These are phyloP conservation scores for Menura novaehollandiae DNA, from an alignment of 2,113 vertebrate species.

Conservation along the genomic window DNA sequence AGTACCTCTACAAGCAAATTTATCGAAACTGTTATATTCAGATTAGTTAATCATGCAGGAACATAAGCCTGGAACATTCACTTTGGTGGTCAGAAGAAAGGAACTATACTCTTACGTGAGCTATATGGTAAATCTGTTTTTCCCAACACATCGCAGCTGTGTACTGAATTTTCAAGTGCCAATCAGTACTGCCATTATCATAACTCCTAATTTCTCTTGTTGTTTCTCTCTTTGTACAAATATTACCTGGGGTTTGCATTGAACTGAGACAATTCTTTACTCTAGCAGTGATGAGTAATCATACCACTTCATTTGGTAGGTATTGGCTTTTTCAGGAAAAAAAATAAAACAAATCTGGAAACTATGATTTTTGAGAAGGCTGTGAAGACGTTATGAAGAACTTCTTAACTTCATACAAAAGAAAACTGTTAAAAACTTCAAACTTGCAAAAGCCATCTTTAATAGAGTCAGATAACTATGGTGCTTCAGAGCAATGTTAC, in stretches of 20 bases:
- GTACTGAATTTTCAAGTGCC: not conserved
- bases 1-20: not conserved
- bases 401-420: not conserved
- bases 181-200: not conserved
- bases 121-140: not conserved
- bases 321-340: not conserved
- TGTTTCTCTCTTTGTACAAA: not conserved
- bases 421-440: not conserved
- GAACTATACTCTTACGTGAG: not conserved
- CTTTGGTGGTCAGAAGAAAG: not conserved
- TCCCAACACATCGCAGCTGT: not conserved
- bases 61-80: not conserved
- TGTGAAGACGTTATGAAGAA: not conserved
- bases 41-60: not conserved
- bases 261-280: not conserved
- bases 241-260: not conserved
- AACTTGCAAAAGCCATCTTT: not conserved
- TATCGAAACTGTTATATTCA: not conserved
- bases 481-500: not conserved
- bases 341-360: not conserved
- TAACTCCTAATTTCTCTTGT: not conserved
- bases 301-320: not conserved
- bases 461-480: not conserved
- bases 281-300: not conserved
- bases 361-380: not conserved